These are phyloP conservation scores for Selenia dentaria DNA, from an alignment of 2,888 invertebrate species.

Conservation along the genomic window DNA sequence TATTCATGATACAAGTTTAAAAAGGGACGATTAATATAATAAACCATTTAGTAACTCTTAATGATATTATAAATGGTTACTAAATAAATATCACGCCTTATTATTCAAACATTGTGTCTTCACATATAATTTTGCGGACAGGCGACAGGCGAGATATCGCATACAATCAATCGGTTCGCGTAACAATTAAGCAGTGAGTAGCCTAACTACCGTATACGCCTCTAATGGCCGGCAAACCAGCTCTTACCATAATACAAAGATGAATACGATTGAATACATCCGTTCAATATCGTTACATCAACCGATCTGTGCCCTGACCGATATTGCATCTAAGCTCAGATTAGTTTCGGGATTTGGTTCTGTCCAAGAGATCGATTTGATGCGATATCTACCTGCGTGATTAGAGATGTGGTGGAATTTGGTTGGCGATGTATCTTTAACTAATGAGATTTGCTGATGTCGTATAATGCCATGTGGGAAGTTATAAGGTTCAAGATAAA, in stretches of 20 bases:
- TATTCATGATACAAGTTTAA: too few relatives aligned
- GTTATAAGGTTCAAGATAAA: too few relatives aligned
- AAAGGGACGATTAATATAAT: too few relatives aligned
- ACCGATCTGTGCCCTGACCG: constrained; percentile 6
- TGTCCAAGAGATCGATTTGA: constrained; percentile 4
- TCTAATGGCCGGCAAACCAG: constrained; percentile 32
- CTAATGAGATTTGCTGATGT: neutral
- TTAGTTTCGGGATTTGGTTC: constrained; percentile 11
- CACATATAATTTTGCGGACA: too few relatives aligned
- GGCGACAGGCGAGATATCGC: too few relatives aligned
- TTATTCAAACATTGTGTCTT: too few relatives aligned
- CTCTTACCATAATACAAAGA: constrained; percentile 32
- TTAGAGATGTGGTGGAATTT: constrained; percentile 3
- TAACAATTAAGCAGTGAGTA: constrained; percentile 14
- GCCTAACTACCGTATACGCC: constrained; percentile 13
- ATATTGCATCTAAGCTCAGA: constrained; percentile 14
- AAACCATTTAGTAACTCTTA: too few relatives aligned
- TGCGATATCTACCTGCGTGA: neutral
- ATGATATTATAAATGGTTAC: too few relatives aligned
- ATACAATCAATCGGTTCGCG: too few relatives aligned
- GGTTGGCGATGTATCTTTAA: neutral
- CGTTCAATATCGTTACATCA: constrained; percentile 19
- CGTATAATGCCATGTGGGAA: too few relatives aligned
- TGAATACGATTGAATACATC: constrained; percentile 30
- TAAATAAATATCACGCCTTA: too few relatives aligned